Conservation (phyloP, 2,888 invertebrate genomes). For the Aricia artaxerxes region DNA sequence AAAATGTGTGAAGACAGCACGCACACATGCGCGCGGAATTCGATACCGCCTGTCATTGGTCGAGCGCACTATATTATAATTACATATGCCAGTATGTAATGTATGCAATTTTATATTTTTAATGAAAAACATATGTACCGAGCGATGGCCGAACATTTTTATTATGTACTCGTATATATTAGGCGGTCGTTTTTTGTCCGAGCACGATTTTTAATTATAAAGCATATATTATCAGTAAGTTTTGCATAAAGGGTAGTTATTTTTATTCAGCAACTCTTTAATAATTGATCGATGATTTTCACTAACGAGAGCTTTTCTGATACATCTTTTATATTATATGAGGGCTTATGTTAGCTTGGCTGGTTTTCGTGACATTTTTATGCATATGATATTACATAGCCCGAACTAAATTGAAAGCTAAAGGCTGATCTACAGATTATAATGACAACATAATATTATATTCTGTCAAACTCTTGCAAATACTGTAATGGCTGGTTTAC, state of each 20-base stretch:
- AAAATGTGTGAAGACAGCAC: slow-evolving; percentile 76
- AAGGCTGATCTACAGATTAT: neutral
- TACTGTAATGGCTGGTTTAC: neutral
- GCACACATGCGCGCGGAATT: slow-evolving; percentile 63
- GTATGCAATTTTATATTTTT: slow-evolving; percentile 36
- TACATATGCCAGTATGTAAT: slow-evolving; percentile 30
- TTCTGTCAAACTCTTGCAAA: neutral
- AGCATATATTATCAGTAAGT: slow-evolving; percentile 15
- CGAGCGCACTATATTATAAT: slow-evolving; percentile 53
- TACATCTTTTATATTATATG: neutral
- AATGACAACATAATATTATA: neutral
- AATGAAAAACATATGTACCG: slow-evolving; percentile 30
- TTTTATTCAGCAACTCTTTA: slow-evolving; percentile 16
- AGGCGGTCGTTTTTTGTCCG: slow-evolving; percentile 1
- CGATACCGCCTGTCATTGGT: slow-evolving; percentile 76
- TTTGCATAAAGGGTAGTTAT: slow-evolving; percentile 13
- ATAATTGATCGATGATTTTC: neutral
- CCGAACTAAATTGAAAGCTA: neutral
- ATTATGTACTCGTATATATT: slow-evolving; percentile 23
- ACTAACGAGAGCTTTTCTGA: neutral
- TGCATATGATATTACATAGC: neutral
- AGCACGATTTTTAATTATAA: slow-evolving; percentile 17
- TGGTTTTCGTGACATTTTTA: neutral
- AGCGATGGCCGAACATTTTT: slow-evolving; percentile 29
- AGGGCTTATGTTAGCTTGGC: neutral